These are phyloP conservation scores for Cydia amplana DNA, from an alignment of 1,140 invertebrate genomes.

Conservation along the genomic window DNA sequence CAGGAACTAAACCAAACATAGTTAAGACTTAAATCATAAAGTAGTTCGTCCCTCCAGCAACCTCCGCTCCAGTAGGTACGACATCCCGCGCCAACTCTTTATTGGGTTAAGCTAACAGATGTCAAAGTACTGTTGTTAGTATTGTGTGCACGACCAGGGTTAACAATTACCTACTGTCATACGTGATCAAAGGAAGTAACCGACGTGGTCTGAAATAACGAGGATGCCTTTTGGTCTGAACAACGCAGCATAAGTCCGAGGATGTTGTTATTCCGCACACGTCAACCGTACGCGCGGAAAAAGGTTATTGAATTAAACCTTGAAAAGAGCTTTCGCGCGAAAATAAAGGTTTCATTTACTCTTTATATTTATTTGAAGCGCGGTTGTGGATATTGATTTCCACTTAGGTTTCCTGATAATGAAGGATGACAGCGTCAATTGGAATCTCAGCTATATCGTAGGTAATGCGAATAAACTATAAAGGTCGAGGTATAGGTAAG, in stretches of 20 bases:
- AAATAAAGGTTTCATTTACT: slow-evolving; percentile 22
- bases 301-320: slow-evolving; percentile 40
- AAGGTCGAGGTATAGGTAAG: neutral
- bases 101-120: slow-evolving; percentile 25
- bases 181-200: slow-evolving; percentile 32
- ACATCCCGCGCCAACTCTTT: neutral
- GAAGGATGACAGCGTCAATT: slow-evolving; percentile 16
- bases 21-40: neutral
- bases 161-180: slow-evolving; percentile 44
- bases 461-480: neutral
- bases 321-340: slow-evolving; percentile 22
- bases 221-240: slow-evolving; percentile 9
- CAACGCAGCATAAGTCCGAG: slow-evolving; percentile 5
- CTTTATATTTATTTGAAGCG: slow-evolving; percentile 24
- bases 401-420: slow-evolving; percentile 2
- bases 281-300: slow-evolving; percentile 33
- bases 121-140: slow-evolving; percentile 35
- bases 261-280: slow-evolving; percentile 41
- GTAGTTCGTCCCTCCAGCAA: neutral
- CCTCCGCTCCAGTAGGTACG: slow-evolving; percentile 11
- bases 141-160: slow-evolving; percentile 37
- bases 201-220: slow-evolving; percentile 28
- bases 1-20: neutral
- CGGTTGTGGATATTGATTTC: neutral
- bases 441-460: slow-evolving; percentile 16